Conservation (phyloP, 2,888 invertebrate genomes). For the Gymnocheta viridis region DNA sequence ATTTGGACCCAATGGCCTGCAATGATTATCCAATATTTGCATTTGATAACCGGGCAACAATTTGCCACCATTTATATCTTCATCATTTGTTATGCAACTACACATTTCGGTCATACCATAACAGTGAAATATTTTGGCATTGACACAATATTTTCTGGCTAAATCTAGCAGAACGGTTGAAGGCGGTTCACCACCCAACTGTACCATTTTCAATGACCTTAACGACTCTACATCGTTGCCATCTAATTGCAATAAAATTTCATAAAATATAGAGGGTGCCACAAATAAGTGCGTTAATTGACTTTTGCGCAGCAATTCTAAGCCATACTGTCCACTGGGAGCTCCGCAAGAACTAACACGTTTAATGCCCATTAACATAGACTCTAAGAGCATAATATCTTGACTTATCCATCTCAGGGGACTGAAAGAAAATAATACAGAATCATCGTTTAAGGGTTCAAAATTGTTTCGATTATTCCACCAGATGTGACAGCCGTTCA, state of each 20-base stretch:
- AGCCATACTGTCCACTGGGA: conserved; percentile 39
- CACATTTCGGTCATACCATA: conserved; percentile 72
- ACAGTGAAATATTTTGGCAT: conserved; percentile 58
- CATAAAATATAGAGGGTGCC: conserved; percentile 61
- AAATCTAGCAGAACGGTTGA: conserved; percentile 25
- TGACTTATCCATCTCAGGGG: conserved; percentile 72
- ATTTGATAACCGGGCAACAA: conserved; percentile 62
- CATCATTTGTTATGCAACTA: conserved; percentile 64
- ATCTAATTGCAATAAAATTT: conserved; percentile 51
- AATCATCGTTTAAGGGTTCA: conserved; percentile 25
- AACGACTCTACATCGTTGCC: conserved; percentile 58
- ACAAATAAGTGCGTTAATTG: conserved; percentile 67
- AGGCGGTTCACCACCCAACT: conserved; percentile 68
- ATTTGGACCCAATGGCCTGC: conserved; percentile 65
- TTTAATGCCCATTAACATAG: conserved; percentile 64
- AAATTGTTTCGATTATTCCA: conserved; percentile 54
- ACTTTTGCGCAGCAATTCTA: conserved; percentile 51
- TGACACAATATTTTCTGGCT: conserved; percentile 55
- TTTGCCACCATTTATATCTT: conserved; percentile 64
- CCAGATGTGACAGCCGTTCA: conserved; percentile 63
- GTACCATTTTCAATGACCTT: conserved; percentile 49
- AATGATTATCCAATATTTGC: conserved; percentile 69
- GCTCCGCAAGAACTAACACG: conserved; percentile 64
- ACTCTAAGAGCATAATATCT: conserved; percentile 63
- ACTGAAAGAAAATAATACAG: conserved; percentile 67